Evolutionary conservation across 2,113 vertebrate species (phyloP).

Genomic region (Callithrix jacchus): DNA sequence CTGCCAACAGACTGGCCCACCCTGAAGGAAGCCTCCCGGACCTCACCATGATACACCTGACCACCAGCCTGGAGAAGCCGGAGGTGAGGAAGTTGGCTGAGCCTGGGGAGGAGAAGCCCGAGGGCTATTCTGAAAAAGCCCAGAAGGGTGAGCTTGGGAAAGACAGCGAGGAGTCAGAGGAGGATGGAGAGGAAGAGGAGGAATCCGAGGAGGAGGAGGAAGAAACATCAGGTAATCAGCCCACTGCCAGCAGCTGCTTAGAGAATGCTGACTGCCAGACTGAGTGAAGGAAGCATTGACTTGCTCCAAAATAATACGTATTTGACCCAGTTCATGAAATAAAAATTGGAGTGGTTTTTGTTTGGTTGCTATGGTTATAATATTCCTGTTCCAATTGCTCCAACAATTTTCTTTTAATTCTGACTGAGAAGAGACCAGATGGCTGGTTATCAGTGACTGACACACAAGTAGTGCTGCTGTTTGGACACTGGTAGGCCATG

Average conservation of each 20-base stretch:
- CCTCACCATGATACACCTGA: slow-evolving; percentile 92
- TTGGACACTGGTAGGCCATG: not conserved
- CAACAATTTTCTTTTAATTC: not conserved
- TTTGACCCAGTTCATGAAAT: not conserved
- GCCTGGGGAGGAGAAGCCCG: slow-evolving; percentile 76
- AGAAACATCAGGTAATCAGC: slow-evolving; percentile 90
- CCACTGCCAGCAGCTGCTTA: not conserved
- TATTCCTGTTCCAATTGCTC: not conserved
- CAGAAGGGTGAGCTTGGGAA: slow-evolving; percentile 72
- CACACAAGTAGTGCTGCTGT: rapidly evolving
- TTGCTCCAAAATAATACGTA: too few relatives aligned
- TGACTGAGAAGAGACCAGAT: not conserved
- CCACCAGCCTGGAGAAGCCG: slow-evolving; percentile 83
- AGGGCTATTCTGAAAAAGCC: slow-evolving; percentile 81
- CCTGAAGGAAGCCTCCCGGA: slow-evolving; percentile 96
- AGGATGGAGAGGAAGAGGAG: slow-evolving; percentile 80
- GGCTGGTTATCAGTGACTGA: not conserved
- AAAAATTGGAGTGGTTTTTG: not conserved
- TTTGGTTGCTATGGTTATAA: not conserved
- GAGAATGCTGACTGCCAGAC: not conserved
- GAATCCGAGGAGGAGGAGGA: slow-evolving; percentile 83
- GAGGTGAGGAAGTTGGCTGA: slow-evolving; percentile 81
- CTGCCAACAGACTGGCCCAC: slow-evolving; percentile 91
- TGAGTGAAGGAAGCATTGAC: not conserved
- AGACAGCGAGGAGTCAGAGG: slow-evolving; percentile 79